Percentiles rank a stretch among this genome's conserved stretches.
Conservation (phyloP, 1,140 invertebrate genomes). For the Acromyrmex charruanus region DNA sequence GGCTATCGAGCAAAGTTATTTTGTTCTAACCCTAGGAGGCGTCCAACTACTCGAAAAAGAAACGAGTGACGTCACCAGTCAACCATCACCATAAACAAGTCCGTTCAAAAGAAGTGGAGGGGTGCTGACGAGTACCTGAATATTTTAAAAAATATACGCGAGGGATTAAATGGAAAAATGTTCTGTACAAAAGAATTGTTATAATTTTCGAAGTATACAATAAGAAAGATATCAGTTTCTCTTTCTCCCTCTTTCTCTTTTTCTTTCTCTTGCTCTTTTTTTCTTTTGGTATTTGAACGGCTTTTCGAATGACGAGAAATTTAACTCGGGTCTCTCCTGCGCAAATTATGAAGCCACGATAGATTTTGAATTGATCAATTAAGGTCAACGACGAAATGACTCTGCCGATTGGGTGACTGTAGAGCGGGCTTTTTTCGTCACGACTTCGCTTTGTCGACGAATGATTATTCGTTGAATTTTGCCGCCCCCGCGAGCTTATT, state of each 20-base stretch:
- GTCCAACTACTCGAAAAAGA: constrained; percentile 54
- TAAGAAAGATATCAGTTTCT: not conserved
- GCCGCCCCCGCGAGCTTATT: constrained; percentile 32
- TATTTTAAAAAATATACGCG: constrained; percentile 21
- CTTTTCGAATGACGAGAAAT: not conserved
- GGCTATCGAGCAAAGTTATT: constrained; percentile 71
- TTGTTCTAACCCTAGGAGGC: constrained; percentile 73
- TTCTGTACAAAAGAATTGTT: not conserved
- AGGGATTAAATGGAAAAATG: not conserved
- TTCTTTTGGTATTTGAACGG: not conserved
- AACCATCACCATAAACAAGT: constrained; percentile 69
- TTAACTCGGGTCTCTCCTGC: not conserved
- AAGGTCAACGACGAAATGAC: not conserved
- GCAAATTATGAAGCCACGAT: constrained; percentile 22
- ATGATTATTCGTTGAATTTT: constrained; percentile 38
- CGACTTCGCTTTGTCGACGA: constrained; percentile 22
- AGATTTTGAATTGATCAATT: constrained; percentile 31
- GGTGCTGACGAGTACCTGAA: not conserved
- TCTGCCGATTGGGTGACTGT: not conserved
- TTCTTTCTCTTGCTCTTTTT: not conserved
- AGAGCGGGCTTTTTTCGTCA: not conserved
- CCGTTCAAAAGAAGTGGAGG: not conserved
- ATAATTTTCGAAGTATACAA: not conserved
- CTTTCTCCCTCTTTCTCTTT: not conserved
- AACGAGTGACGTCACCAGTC: constrained; percentile 51